Evolutionary conservation across 2,888 invertebrate genomes (phyloP).

Genomic region (Drepana falcataria): DNA sequence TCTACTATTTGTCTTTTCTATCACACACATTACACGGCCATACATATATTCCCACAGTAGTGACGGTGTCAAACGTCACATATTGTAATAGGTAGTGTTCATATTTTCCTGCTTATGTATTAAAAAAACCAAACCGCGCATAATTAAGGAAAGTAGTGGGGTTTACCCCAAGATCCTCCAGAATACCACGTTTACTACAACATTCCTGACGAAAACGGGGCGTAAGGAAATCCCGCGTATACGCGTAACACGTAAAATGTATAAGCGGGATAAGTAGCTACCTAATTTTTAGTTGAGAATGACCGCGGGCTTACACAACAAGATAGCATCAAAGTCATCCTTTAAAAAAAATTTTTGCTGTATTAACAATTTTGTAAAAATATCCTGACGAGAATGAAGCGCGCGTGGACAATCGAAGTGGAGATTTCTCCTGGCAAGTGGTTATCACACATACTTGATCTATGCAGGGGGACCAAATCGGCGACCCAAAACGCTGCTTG

Average conservation of each 20-base stretch:
- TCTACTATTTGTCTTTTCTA: background rate
- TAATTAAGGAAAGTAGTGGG: background rate
- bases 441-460: too few relatives aligned
- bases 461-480: too few relatives aligned
- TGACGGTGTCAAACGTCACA: background rate
- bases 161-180: background rate
- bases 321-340: too few relatives aligned
- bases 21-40: background rate
- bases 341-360: too few relatives aligned
- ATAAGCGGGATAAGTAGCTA: too few relatives aligned
- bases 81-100: background rate
- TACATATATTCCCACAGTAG: background rate
- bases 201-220: background rate
- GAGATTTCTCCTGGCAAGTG: too few relatives aligned
- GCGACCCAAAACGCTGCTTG: too few relatives aligned
- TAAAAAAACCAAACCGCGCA: background rate
- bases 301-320: too few relatives aligned
- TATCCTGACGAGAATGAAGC: too few relatives aligned
- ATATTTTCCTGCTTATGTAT: background rate
- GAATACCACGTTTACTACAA: background rate
- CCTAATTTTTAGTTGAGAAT: too few relatives aligned
- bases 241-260: background rate
- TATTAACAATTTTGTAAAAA: too few relatives aligned
- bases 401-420: too few relatives aligned
- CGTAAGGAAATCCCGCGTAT: background rate